Percentiles rank a stretch among this genome's conserved stretches.
Evolutionary conservation across 2,113 vertebrate genomes (phyloP).

Genomic region (Morphnarchus princeps): DNA sequence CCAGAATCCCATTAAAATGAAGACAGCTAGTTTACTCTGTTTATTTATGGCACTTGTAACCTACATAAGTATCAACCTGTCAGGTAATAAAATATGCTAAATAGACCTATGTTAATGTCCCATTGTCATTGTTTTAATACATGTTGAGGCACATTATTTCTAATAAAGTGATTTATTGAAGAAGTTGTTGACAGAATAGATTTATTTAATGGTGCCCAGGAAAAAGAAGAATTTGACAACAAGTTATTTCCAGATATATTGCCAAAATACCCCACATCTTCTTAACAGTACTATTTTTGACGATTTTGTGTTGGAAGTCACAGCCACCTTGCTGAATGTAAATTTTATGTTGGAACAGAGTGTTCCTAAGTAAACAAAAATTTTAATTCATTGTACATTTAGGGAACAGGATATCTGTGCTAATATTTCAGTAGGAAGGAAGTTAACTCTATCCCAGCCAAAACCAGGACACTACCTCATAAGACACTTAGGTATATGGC

Average conservation of each 20-base stretch:
- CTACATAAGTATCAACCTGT: constrained; percentile 48
- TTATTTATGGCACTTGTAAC: constrained; percentile 12
- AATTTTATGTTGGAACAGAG: neutral
- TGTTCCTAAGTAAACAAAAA: neutral
- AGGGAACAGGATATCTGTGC: neutral
- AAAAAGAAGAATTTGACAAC: neutral
- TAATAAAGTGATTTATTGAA: neutral
- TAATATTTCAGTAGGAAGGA: neutral
- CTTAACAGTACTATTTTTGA: neutral
- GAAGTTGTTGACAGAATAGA: neutral
- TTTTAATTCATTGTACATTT: neutral
- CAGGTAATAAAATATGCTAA: constrained; percentile 24
- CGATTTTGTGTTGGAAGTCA: neutral
- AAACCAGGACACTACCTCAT: neutral
- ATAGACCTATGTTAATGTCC: neutral
- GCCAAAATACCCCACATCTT: neutral
- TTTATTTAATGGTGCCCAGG: neutral
- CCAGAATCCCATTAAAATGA: constrained; percentile 1
- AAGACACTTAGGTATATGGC: neutral
- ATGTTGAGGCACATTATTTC: neutral
- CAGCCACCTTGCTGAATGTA: neutral
- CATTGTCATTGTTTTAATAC: neutral
- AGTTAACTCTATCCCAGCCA: too few relatives aligned
- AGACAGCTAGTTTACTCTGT: neutral
- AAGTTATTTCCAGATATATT: neutral